Conservation (phyloP, 1,140 invertebrate species). For the Stenopsyche tienmushanensis region DNA sequence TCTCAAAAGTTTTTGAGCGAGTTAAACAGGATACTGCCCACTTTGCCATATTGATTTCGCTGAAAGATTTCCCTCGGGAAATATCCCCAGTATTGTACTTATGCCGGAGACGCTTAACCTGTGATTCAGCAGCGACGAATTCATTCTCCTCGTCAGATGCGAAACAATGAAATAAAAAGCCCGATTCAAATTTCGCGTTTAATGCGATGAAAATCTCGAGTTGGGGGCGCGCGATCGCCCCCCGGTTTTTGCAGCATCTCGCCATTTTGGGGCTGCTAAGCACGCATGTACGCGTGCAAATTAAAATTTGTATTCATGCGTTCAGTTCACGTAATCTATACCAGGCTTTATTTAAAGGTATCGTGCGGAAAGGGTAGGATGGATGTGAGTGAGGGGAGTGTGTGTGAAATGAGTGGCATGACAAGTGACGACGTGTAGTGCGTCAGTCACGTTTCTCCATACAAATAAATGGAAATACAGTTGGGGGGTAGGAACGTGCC, state of each 20-base stretch:
- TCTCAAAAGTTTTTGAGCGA: slow-evolving; percentile 19
- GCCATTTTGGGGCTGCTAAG: no score
- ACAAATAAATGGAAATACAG: slow-evolving; percentile 1
- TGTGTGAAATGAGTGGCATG: slow-evolving; percentile 14
- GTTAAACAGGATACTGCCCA: slow-evolving; percentile 24
- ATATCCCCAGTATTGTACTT: slow-evolving; percentile 16
- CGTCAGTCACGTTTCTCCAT: slow-evolving; percentile 9
- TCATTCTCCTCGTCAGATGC: background rate
- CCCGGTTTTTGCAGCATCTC: no score
- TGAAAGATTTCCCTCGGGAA: slow-evolving; percentile 22
- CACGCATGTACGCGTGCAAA: no score
- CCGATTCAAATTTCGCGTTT: background rate
- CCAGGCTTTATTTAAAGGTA: no score
- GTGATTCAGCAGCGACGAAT: background rate
- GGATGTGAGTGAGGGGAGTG: slow-evolving; percentile 14
- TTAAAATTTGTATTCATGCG: no score
- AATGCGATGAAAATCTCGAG: background rate
- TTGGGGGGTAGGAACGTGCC: background rate
- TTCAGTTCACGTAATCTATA: no score
- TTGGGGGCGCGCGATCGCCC: no score
- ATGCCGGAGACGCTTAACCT: background rate
- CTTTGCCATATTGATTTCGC: slow-evolving; percentile 23
- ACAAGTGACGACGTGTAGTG: slow-evolving; percentile 22
- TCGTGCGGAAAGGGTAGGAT: no score
- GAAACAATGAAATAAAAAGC: background rate